Percentiles rank a stretch among this genome's conserved stretches.
phyloP scores from a whole-genome alignment of 1,140 invertebrate genomes.

The Grapholita molesta region DNA sequence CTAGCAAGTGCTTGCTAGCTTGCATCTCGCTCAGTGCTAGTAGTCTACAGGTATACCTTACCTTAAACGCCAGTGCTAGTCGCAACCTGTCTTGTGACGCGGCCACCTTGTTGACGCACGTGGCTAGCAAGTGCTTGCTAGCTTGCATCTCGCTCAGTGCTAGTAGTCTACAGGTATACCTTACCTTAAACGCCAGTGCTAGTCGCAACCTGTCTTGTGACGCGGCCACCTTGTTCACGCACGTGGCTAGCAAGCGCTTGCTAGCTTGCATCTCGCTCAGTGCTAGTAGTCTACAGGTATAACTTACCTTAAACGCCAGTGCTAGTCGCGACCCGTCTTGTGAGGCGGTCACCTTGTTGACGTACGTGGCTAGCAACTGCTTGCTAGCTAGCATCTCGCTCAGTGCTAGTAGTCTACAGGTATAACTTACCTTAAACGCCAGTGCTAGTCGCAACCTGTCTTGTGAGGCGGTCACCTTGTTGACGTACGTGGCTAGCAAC shows the following conservation, averaged over 20 bases:
- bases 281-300: slow-evolving; percentile 33
- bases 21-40: slow-evolving; percentile 52
- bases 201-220: no score
- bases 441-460: slow-evolving; percentile 57
- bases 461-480: slow-evolving; percentile 54
- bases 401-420: slow-evolving; percentile 34
- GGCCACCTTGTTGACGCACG: slow-evolving; percentile 49
- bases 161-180: slow-evolving; percentile 19
- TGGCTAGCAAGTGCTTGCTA: slow-evolving; percentile 43
- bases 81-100: no score
- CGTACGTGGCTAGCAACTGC: slow-evolving; percentile 46
- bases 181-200: slow-evolving; percentile 17
- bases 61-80: slow-evolving; percentile 17
- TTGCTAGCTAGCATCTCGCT: slow-evolving; percentile 52
- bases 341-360: slow-evolving; percentile 53
- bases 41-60: not conserved
- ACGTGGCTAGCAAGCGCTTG: slow-evolving; percentile 46
- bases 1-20: slow-evolving; percentile 48
- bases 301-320: slow-evolving; percentile 61
- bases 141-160: slow-evolving; percentile 56
- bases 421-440: slow-evolving; percentile 58
- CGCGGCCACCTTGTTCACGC: slow-evolving; percentile 48
- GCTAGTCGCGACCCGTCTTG: slow-evolving; percentile 60
- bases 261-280: slow-evolving; percentile 55
- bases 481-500: slow-evolving; percentile 52